Evolutionary conservation across 2,113 vertebrate species (phyloP).

Genomic region (Actinemys pallida): DNA sequence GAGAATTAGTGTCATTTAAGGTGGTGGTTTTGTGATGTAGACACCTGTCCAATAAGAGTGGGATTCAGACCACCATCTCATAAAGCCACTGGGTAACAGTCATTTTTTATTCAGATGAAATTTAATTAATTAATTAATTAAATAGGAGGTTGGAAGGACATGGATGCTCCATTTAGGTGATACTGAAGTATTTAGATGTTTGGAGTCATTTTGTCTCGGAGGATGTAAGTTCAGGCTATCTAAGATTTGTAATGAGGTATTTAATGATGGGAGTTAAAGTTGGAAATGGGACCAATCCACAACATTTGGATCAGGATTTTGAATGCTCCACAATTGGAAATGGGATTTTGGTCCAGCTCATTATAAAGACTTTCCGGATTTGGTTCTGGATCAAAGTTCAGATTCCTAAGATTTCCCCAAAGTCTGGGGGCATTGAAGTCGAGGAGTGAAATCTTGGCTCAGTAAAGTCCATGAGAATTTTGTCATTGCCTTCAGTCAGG

Average conservation of each 20-base stretch:
- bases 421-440: neutral
- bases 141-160: neutral
- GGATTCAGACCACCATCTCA: neutral
- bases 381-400: neutral
- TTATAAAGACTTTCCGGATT: neutral
- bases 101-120: neutral
- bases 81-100: neutral
- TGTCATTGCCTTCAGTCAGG: neutral
- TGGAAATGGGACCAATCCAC: neutral
- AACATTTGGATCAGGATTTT: neutral
- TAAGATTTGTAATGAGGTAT: neutral
- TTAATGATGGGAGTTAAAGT: neutral
- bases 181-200: neutral
- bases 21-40: neutral
- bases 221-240: neutral
- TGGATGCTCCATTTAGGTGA: neutral
- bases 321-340: neutral
- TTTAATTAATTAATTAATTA: neutral
- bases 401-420: neutral
- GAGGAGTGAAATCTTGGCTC: neutral
- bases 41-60: neutral
- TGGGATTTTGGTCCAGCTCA: neutral
- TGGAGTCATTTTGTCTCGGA: neutral
- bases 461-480: neutral
- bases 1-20: accelerated